These are phyloP conservation scores for Crypturellus tataupa DNA, from an alignment of 2,797 vertebrate species.

Conservation along the genomic window DNA sequence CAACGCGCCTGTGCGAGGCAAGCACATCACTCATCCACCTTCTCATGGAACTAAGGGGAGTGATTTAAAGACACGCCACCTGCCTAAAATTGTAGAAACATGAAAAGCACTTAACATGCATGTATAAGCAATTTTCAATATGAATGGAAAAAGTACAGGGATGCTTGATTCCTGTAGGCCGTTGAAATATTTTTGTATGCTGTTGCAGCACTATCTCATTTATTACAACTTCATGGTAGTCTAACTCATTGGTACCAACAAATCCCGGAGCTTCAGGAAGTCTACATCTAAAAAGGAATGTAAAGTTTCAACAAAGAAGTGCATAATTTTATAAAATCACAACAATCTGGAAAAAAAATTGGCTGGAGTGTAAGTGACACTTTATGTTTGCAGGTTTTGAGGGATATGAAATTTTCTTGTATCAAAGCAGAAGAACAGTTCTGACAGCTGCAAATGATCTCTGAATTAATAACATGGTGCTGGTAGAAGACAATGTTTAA, in stretches of 20 bases:
- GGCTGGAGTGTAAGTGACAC: slow-evolving; percentile 55
- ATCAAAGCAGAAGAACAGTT: slow-evolving; percentile 62
- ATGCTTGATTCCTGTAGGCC: neutral
- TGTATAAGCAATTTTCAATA: neutral
- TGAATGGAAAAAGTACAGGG: neutral
- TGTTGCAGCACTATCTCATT: neutral
- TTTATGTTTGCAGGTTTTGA: slow-evolving; percentile 68
- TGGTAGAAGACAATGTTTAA: slow-evolving; percentile 45
- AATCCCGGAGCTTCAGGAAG: slow-evolving; percentile 50
- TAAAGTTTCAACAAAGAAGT: slow-evolving; percentile 56
- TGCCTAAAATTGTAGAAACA: slow-evolving; percentile 11
- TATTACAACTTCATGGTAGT: neutral
- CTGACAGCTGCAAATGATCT: slow-evolving; percentile 49
- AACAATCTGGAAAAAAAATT: slow-evolving; percentile 65
- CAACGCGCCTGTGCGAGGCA: neutral
- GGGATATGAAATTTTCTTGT: slow-evolving; percentile 55
- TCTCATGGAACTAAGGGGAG: neutral
- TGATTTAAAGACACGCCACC: neutral
- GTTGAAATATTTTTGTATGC: slow-evolving; percentile 8
- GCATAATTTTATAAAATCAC: slow-evolving; percentile 66
- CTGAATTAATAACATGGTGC: slow-evolving; percentile 60
- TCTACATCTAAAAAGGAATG: slow-evolving; percentile 50
- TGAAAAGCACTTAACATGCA: slow-evolving; percentile 5
- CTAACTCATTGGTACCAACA: slow-evolving; percentile 54
- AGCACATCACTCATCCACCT: neutral